phyloP scores from a whole-genome alignment of 1,140 invertebrate species.

The Chelonus insularis region DNA sequence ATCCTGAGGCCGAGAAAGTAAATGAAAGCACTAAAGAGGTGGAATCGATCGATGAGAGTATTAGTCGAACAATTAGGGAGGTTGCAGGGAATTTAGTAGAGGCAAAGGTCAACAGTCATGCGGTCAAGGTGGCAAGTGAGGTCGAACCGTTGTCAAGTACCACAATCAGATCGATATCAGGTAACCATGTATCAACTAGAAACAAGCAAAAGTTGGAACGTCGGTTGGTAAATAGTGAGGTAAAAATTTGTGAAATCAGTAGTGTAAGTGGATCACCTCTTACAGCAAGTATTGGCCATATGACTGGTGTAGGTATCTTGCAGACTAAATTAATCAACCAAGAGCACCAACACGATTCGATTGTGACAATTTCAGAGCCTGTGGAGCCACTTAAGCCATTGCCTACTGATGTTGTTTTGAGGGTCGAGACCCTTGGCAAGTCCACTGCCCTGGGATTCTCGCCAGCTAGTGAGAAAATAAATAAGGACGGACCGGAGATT shows the following conservation, averaged over 20 bases:
- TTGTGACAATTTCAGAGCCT: constrained; percentile 39
- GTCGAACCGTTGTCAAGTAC: constrained; percentile 17
- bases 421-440: constrained; percentile 31
- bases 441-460: constrained; percentile 24
- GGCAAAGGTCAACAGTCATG: constrained; percentile 28
- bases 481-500: constrained; percentile 44
- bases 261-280: constrained; percentile 42
- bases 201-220: constrained; percentile 41
- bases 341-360: background rate
- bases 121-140: constrained; percentile 29
- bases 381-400: constrained; percentile 38
- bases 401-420: constrained; percentile 24
- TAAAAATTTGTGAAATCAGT: constrained; percentile 45
- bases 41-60: background rate
- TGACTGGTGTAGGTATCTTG: constrained; percentile 47
- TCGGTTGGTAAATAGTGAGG: constrained; percentile 28
- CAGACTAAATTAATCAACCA: constrained; percentile 41
- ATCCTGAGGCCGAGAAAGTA: background rate
- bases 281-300: constrained; percentile 46
- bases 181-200: constrained; percentile 6
- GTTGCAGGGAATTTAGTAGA: constrained; percentile 7
- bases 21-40: background rate
- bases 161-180: constrained; percentile 23
- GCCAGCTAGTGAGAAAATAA: constrained; percentile 22
- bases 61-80: background rate